Conservation (phyloP, 2,113 vertebrate species). For the Clarias gariepinus region DNA sequence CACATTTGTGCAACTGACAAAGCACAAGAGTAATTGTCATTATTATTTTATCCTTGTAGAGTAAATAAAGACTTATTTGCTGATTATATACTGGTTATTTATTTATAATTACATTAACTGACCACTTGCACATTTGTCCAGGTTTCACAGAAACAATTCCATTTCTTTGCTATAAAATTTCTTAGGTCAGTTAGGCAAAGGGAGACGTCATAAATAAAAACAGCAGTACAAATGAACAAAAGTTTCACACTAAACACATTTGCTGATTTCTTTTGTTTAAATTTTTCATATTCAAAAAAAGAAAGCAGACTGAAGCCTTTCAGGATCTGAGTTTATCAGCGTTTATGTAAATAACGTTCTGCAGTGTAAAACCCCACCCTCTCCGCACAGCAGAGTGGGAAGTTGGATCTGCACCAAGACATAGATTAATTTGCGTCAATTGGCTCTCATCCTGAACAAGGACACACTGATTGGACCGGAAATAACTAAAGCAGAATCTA, state of each 20-base stretch:
- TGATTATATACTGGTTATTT: no score
- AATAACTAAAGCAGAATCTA: slow-evolving; percentile 13
- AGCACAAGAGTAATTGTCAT: background rate
- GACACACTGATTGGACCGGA: slow-evolving; percentile 24
- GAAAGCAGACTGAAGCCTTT: background rate
- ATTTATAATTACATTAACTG: no score
- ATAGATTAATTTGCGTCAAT: slow-evolving; percentile 28
- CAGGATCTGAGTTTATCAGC: background rate
- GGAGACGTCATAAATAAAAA: background rate
- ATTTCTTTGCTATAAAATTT: background rate
- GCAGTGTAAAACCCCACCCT: slow-evolving; percentile 36
- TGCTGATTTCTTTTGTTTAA: background rate
- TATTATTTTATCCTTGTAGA: background rate
- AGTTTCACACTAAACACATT: background rate
- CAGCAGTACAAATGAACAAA: background rate
- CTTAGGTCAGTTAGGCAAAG: background rate
- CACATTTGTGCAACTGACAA: background rate
- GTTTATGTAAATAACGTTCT: slow-evolving; percentile 20
- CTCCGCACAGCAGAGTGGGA: slow-evolving; percentile 21
- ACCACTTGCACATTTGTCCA: background rate
- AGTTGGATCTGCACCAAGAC: slow-evolving; percentile 39
- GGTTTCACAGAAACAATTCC: background rate
- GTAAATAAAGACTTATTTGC: background rate
- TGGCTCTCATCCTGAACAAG: slow-evolving; percentile 19
- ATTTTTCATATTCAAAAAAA: background rate